Conservation (phyloP, 2,888 invertebrate species). For the Ennomos quercinarius region DNA sequence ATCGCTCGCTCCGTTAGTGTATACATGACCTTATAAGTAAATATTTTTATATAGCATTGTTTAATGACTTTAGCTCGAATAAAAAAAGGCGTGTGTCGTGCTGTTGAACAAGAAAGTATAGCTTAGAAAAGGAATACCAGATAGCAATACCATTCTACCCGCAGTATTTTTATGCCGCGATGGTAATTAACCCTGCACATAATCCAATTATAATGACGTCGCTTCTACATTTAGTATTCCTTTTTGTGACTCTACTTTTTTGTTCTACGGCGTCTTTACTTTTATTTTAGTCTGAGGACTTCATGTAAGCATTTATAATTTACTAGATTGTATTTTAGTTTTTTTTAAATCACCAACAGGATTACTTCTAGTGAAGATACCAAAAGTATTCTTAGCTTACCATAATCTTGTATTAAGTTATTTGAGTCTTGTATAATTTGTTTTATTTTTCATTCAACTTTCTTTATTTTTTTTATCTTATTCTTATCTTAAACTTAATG, state of each 20-base stretch:
- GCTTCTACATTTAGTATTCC: too few species aligned
- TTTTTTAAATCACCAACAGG: conserved; percentile 4
- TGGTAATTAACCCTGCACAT: too few species aligned
- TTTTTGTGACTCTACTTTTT: too few species aligned
- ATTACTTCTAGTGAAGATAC: conserved; percentile 12
- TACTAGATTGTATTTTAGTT: conserved; percentile 16
- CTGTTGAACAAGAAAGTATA: too few species aligned
- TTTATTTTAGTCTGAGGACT: conserved; percentile 17
- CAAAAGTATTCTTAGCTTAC: conserved; percentile 18
- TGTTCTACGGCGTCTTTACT: too few species aligned
- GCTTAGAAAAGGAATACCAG: too few species aligned
- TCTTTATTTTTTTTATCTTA: conserved; percentile 35
- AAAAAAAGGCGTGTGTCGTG: too few species aligned
- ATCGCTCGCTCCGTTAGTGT: conserved; percentile 33
- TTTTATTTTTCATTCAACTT: conserved; percentile 32
- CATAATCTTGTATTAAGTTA: conserved; percentile 17
- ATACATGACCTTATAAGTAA: conserved; percentile 35
- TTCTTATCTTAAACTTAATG: conserved; percentile 50
- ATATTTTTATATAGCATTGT: conserved; percentile 27
- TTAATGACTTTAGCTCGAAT: too few species aligned
- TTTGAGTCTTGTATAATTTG: conserved; percentile 17
- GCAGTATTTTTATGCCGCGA: too few species aligned
- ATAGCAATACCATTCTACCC: too few species aligned
- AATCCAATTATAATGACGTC: too few species aligned
- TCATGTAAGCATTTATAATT: conserved; percentile 60